Conservation (phyloP, 2,797 vertebrate species). For the Sciurus carolinensis region DNA sequence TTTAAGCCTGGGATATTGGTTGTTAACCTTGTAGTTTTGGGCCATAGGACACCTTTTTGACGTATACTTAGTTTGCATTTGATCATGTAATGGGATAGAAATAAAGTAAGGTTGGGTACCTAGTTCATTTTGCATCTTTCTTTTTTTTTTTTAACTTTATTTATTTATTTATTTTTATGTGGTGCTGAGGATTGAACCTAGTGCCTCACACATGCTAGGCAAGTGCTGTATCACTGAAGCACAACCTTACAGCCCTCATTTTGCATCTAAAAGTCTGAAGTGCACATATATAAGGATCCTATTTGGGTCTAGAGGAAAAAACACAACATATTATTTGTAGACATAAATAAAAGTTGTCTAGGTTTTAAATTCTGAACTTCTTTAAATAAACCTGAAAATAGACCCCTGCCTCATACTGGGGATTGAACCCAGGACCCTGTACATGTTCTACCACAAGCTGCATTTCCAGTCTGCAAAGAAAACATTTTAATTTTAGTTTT, state of each 20-base stretch:
- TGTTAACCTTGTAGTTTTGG: slow-evolving; percentile 33
- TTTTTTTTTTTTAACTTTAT: too few species aligned
- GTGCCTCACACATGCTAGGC: too few species aligned
- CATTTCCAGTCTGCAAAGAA: not conserved
- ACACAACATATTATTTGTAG: slow-evolving; percentile 7
- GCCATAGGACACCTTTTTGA: slow-evolving; percentile 34
- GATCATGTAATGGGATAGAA: not conserved
- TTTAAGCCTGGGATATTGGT: slow-evolving; percentile 50
- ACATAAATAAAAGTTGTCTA: not conserved
- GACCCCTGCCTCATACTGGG: not conserved
- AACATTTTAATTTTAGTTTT: slow-evolving; percentile 60
- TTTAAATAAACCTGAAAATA: slow-evolving; percentile 49
- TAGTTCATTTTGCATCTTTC: slow-evolving; percentile 30
- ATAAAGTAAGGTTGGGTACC: not conserved
- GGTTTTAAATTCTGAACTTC: slow-evolving; percentile 53
- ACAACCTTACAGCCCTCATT: not conserved
- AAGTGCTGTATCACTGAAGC: too few species aligned
- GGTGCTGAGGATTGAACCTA: too few species aligned
- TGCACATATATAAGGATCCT: not conserved
- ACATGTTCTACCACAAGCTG: too few species aligned
- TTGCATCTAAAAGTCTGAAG: slow-evolving; percentile 18
- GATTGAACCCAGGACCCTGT: too few species aligned
- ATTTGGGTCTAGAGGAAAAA: slow-evolving; percentile 44
- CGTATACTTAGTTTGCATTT: slow-evolving; percentile 59
- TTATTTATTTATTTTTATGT: too few species aligned